Conservation (phyloP, 1,140 invertebrate species). For the Hestina assimilis region DNA sequence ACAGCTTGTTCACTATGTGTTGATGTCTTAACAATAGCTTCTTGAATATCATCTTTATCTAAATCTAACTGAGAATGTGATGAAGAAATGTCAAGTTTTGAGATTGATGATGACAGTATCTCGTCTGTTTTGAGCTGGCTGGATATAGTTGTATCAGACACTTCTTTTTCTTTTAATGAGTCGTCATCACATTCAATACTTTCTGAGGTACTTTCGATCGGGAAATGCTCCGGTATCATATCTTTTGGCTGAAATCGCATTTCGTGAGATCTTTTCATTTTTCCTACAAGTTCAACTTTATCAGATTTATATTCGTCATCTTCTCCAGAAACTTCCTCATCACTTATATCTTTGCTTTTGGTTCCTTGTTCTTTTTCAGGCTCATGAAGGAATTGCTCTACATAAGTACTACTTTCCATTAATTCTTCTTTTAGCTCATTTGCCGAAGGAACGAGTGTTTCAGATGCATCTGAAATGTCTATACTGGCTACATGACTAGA, state of each 20-base stretch:
- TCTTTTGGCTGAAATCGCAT: conserved; percentile 91
- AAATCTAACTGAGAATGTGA: conserved; percentile 54
- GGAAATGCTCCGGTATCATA: conserved; percentile 73
- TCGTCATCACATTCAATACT: conserved; percentile 69
- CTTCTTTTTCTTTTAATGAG: conserved; percentile 61
- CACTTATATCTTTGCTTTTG: conserved; percentile 59
- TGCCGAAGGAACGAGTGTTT: conserved; percentile 92
- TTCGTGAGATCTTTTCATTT: conserved; percentile 93
- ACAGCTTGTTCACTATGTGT: conserved; percentile 42
- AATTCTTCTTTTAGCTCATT: conserved; percentile 80
- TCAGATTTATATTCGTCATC: conserved; percentile 68
- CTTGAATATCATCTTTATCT: conserved; percentile 52
- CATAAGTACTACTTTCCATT: conserved; percentile 74
- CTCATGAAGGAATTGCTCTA: conserved; percentile 73
- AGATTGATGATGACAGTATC: conserved; percentile 66
- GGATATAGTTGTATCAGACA: conserved; percentile 68
- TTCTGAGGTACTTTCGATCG: conserved; percentile 57
- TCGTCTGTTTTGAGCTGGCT: conserved; percentile 69
- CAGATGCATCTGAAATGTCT: conserved; percentile 93
- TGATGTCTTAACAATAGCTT: conserved; percentile 40
- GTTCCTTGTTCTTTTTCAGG: conserved; percentile 49
- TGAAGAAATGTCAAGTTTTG: conserved; percentile 64
- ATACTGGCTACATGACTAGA: conserved; percentile 92
- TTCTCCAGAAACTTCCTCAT: conserved; percentile 77
- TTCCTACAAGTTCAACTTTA: conserved; percentile 76